Evolutionary conservation across 2,797 vertebrate genomes (phyloP), one percentile per base, ranked within the genome.

Genomic region (Neopelma chrysocephalum): DNA sequence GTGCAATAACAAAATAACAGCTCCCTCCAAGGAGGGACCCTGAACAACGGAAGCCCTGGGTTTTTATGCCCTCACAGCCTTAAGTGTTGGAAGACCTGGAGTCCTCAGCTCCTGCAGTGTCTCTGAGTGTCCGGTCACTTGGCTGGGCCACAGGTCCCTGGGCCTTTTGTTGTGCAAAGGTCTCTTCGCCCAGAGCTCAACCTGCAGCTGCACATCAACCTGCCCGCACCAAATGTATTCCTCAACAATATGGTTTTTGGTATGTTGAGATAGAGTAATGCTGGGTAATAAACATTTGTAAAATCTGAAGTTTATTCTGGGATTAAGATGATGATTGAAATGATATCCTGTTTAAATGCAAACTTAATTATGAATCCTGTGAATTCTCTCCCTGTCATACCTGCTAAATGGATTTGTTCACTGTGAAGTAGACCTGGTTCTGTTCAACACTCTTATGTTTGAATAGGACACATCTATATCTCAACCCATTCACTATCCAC

Each of bases 391-490:
- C 21, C 6, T 66, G 6, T 91, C 82, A 31, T 27, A 69, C 9
- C 21, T 73, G 17, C 19, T 70, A 15, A 81, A 51, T 81, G 1
- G 58, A 21, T 83, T 93, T 1, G 0, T 73, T 66, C 42, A 42
- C 26, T 70, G 42, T 64, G 31, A 78, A 77, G 29, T 42, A 72
- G 42, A 42, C 13, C 20, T 53, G 5, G 42, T 82, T 73, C 22
- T 75, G 17, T 62, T 73, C 34, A 66, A 11, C 16, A 43, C 20
- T 62, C 5, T 1, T 43, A 0, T 0, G 0, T 78, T 64, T 71
- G 53, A 82, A 17, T 17, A 64, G 36, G 42, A 32, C 18, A 14
- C 10, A 11, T 20, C 15, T 75, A 3, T 70, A 51, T 51, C 8
- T 65, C 32, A 54, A 32, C 26, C 40, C 26, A 4, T 66, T 83